Conservation (phyloP, 2,888 invertebrate genomes). For the Drosophila neutralis region DNA sequence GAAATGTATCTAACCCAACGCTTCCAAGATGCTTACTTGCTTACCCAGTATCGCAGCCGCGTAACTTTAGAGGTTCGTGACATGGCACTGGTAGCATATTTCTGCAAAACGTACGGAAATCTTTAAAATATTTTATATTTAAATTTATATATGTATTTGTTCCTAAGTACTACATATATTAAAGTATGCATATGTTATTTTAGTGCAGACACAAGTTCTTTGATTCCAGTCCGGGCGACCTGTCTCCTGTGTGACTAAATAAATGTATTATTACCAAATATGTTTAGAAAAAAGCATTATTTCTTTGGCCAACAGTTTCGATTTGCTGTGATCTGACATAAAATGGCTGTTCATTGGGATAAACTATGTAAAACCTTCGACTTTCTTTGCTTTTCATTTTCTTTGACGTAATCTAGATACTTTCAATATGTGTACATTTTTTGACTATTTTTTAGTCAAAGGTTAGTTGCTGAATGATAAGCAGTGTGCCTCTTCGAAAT, state of each 20-base stretch:
- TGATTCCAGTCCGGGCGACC: not conserved
- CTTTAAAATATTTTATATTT: not conserved
- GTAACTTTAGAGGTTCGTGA: slow-evolving; percentile 85
- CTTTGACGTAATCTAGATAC: slow-evolving; percentile 16
- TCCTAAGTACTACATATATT: not conserved
- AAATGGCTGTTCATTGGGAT: not conserved
- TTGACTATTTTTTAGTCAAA: slow-evolving; percentile 24
- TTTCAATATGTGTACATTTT: slow-evolving; percentile 7
- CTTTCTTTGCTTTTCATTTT: not conserved
- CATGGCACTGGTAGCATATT: slow-evolving; percentile 82
- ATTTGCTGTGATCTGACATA: not conserved
- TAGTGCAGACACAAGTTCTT: not conserved
- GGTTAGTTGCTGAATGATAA: slow-evolving; percentile 33
- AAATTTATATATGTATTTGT: not conserved
- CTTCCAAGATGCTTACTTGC: slow-evolving; percentile 85
- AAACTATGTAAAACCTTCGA: not conserved
- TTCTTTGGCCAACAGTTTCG: not conserved
- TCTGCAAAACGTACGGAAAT: slow-evolving; percentile 40
- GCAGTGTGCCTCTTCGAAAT: slow-evolving; percentile 49
- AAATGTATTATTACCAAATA: slow-evolving; percentile 1
- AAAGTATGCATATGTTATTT: not conserved
- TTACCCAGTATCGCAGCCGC: slow-evolving; percentile 85
- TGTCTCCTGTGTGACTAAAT: not conserved
- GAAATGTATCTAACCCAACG: slow-evolving; percentile 86
- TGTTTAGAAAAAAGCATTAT: not conserved